Percentiles rank a stretch among this genome's conserved stretches.
These are phyloP conservation scores for Murina feae DNA, from an alignment of 2,113 vertebrate species.

Conservation along the genomic window DNA sequence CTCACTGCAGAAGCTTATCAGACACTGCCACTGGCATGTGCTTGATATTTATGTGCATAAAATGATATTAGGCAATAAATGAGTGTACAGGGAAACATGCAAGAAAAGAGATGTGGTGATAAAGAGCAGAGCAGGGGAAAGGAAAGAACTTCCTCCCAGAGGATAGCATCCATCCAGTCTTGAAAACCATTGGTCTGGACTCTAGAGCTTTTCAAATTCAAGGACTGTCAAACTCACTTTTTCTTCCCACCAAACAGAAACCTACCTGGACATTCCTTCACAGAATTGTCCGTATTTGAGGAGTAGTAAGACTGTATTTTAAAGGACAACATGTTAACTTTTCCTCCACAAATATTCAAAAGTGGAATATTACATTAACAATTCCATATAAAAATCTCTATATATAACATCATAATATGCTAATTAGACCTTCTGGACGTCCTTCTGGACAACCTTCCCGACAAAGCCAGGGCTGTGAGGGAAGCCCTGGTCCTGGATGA, in stretches of 20 bases:
- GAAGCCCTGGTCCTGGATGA: too few species aligned
- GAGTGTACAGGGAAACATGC: neutral
- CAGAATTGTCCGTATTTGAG: neutral
- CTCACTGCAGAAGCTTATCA: neutral
- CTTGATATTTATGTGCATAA: neutral
- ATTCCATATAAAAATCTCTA: neutral
- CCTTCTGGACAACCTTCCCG: too few species aligned
- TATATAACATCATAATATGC: too few species aligned
- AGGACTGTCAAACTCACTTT: neutral
- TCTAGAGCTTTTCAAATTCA: neutral
- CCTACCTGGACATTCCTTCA: neutral
- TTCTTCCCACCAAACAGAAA: neutral
- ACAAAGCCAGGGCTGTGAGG: too few species aligned
- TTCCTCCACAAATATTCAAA: neutral
- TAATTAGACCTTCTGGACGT: too few species aligned
- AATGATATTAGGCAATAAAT: neutral
- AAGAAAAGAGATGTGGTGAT: neutral
- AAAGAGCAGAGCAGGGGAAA: neutral
- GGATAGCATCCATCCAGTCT: neutral
- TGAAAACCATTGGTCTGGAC: neutral
- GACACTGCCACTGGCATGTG: neutral
- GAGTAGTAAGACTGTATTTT: neutral
- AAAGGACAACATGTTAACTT: neutral
- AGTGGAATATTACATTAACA: neutral
- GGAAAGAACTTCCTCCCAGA: neutral